Percentiles rank a stretch among this genome's conserved stretches.
Conservation (phyloP, 2,888 invertebrate species). For the Rhagonycha fulva region DNA sequence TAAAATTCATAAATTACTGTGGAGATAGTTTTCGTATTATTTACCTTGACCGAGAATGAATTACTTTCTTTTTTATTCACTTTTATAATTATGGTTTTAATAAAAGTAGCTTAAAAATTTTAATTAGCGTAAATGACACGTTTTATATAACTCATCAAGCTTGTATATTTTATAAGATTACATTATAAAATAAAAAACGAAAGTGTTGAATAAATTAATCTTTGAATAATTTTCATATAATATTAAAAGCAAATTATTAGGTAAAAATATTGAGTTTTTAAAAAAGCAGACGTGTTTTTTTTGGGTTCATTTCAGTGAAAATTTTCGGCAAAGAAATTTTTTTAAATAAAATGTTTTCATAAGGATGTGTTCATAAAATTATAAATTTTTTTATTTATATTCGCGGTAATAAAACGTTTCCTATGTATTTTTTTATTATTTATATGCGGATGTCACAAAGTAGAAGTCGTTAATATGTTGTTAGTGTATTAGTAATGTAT, state of each 20-base stretch:
- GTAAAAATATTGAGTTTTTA: not conserved
- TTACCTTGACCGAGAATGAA: slow-evolving; percentile 33
- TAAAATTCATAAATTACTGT: not conserved
- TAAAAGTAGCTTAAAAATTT: not conserved
- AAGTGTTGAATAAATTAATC: not conserved
- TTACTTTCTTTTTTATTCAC: slow-evolving; percentile 26
- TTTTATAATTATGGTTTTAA: not conserved
- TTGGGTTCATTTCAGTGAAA: not conserved
- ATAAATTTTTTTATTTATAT: not conserved
- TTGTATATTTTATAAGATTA: not conserved
- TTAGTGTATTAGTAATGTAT: not conserved
- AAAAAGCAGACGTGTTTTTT: not conserved
- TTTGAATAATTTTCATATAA: not conserved
- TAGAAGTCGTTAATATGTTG: not conserved
- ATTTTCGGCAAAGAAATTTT: too few species aligned
- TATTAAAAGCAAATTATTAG: not conserved
- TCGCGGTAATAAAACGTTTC: not conserved
- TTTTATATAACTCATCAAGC: not conserved
- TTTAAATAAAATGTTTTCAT: not conserved
- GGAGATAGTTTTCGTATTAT: slow-evolving; percentile 18
- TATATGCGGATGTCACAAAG: not conserved
- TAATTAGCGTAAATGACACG: not conserved
- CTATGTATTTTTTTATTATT: not conserved
- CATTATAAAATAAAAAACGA: not conserved
- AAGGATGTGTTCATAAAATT: not conserved